Evolutionary conservation across 2,888 invertebrate species (phyloP), one percentile per base, ranked within the genome.

Genomic region (Nowickia ferox): DNA sequence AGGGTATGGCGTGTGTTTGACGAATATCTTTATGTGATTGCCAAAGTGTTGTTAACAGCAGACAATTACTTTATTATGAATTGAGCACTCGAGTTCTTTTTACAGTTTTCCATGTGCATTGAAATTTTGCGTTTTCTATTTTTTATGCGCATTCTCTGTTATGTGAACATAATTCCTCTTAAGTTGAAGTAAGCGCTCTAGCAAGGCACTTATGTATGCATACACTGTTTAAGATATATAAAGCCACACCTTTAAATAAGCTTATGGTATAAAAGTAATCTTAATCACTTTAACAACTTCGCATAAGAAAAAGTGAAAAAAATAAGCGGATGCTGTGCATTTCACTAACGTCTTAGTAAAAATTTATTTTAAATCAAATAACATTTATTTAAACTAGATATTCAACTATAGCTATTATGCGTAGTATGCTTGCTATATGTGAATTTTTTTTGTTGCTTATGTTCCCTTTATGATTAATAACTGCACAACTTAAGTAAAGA

Each of bases 391-490:
- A 6, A 30, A 30, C 6, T 30, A 30, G 5, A 30, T 30, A 30
- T 30, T 30, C 30, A 6, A 5, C 19, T 53, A 53, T 53, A 53
- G 19, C 9, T 53, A 53, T 53, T 3, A 10, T 9, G 17, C 19
- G 10, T 59, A 59, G 15, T 48, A 2, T 22, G 6, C 6, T 30
- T 30, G 5, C 5, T 30, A 30, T 30, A 30, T 30, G 6, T 6
- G 30, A 4, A 30, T 9, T 9, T 9, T 11, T 13, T 74, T 15
- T 44, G 61, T 57, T 6, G 30, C 55, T 59, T 61, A 10, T 48
- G 17, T 61, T 81, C 30, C 65, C 74, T 81, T 85, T 85, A 55
- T 75, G 74, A 82, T 78, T 85, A 82, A 85, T 71, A 85, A 85
- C 78, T 74, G 78, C 82, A 82, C 63, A 72, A 68, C 63, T 75